A percentile compares a stretch with the other conserved stretches of the same genome.
Evolutionary conservation across 2,888 invertebrate genomes (phyloP).

Genomic region (Druceiella hillmani): DNA sequence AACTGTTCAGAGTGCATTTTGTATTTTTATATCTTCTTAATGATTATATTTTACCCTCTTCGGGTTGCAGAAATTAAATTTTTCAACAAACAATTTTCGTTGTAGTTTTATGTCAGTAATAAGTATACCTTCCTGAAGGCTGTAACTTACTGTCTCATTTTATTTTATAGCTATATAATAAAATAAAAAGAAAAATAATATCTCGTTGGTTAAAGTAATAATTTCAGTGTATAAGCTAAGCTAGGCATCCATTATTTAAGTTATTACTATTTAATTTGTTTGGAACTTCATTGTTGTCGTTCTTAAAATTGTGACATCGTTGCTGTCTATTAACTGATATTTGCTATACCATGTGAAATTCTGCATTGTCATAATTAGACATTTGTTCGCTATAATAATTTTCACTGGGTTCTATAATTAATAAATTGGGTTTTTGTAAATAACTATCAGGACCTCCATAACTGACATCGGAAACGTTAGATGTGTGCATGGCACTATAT

Average conservation of each 20-base stretch:
- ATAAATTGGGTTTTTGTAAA: constrained; percentile 42
- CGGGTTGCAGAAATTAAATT: no score
- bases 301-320: constrained; percentile 53
- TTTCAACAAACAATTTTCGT: no score
- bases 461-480: constrained; percentile 33
- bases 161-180: no score
- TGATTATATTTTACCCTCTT: no score
- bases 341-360: constrained; percentile 25
- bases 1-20: no score
- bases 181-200: background rate
- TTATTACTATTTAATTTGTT: constrained; percentile 47
- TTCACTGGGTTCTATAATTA: constrained; percentile 50
- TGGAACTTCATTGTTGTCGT: constrained; percentile 40
- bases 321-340: constrained; percentile 25
- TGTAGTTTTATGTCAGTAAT: no score
- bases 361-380: constrained; percentile 44
- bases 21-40: no score
- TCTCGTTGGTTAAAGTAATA: constrained; percentile 5
- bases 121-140: no score
- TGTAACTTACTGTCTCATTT: no score
- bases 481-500: constrained; percentile 44
- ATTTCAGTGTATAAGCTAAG: constrained; percentile 34
- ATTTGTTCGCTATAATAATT: constrained; percentile 50
- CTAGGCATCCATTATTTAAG: constrained; percentile 59
- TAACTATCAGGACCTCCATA: constrained; percentile 42